Evolutionary conservation across 1,140 invertebrate species (phyloP), one percentile per base, ranked within the genome.

Genomic region (Augochlora pura): DNA sequence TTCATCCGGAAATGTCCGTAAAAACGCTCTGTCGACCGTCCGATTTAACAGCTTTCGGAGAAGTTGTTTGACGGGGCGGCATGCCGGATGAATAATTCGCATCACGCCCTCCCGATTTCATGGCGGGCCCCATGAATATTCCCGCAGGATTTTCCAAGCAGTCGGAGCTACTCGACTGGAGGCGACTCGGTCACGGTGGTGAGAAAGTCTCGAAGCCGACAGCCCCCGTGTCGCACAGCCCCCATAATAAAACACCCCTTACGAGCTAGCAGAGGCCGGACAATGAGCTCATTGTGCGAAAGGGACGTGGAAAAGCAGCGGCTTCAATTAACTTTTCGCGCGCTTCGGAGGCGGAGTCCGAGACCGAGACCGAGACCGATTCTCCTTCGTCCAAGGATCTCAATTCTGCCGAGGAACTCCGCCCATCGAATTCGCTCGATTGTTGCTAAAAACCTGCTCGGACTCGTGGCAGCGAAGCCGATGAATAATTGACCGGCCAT

Each of bases 211-310:
- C 68, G 62, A 12, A 32, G 65, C 23, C 27, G 42, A 59, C 66
- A 71, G 46, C 52, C 66, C 80, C 77, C 82, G 16, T 52, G 83
- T 81, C 57, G 14, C 42, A 66, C 69, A 80, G 86, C 87, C 89
- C 85, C 86, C 87, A 90, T 86, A 92, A 92, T 92, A 92, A 92
- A 91, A 90, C 91, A 90, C 91, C 91, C 91, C 90, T 84, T 62
- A 72, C 70, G 87, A 82, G 83, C 66, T 72, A 52, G 74, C 84
- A 80, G 84, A 67, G 46, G 59, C 52, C 77, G 63, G 72, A 92
- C 90, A 91, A 92, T 91, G n/a, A 85, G 78, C 69, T 77, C 84
- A 91, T 91, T 92, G 88, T 92, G 73, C 78, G 76, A 57, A 66
- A 76, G 70, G 77, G 80, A 49, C 83, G 83, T 88, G 86, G 88